Evolutionary conservation across 2,797 vertebrate species (phyloP).

Genomic region (Nyctalus aviator): DNA sequence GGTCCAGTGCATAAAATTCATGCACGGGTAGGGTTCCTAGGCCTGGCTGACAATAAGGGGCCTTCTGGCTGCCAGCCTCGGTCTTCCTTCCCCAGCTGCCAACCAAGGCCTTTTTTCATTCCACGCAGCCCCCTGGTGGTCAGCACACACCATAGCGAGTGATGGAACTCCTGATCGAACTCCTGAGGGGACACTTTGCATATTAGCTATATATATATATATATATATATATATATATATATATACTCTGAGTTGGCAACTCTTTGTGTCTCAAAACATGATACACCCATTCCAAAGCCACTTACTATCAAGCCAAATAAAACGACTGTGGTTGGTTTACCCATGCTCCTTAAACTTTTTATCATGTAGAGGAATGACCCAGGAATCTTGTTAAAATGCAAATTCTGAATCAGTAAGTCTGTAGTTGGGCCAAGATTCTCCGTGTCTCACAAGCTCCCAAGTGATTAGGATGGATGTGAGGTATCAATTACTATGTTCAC

Average conservation of each 20-base stretch:
- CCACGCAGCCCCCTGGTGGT: too few relatives aligned
- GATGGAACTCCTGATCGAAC: too few relatives aligned
- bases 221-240: neutral
- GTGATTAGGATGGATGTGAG: conserved; percentile 51
- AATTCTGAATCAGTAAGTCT: conserved; percentile 54
- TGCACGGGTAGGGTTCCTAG: too few relatives aligned
- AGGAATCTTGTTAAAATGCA: conserved; percentile 64
- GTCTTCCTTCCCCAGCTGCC: too few relatives aligned
- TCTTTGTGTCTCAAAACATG: conserved; percentile 46
- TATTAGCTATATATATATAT: neutral
- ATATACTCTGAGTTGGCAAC: neutral
- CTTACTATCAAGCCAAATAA: neutral
- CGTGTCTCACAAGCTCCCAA: conserved; percentile 59
- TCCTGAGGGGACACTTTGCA: too few relatives aligned
- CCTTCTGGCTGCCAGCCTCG: too few relatives aligned
- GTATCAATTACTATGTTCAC: conserved; percentile 51
- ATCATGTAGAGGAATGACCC: conserved; percentile 34
- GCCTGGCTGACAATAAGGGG: too few relatives aligned
- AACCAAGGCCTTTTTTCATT: too few relatives aligned
- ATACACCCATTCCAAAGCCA: neutral
- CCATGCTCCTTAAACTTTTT: conserved; percentile 58
- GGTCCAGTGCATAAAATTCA: too few relatives aligned
- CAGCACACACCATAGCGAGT: too few relatives aligned
- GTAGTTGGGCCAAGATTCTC: conserved; percentile 51
- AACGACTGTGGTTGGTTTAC: conserved; percentile 52